Base-by-base conservation (phyloP, 2,113 vertebrate genomes). In the Pleuronectes platessa region DNA sequence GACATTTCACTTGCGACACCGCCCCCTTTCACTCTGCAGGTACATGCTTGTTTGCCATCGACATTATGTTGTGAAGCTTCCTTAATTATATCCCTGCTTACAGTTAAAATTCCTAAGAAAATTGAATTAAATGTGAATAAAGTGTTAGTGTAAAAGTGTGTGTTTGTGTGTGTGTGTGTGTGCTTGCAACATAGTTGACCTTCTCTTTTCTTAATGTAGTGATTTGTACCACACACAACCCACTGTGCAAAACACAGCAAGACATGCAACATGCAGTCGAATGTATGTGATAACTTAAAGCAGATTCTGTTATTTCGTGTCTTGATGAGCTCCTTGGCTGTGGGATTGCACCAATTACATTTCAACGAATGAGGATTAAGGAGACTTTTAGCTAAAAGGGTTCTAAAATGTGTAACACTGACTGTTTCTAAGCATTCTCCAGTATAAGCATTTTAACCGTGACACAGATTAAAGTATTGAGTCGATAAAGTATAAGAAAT, bases 341-440 rank as follows among this genome's bases (percentile, higher is more conserved):
- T 23, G 37, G 72, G 53, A 81, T 61, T 79, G 84, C 67, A 76
- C 65, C 89, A 92, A 89, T 92, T 90, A 83, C 66, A 79, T 90
- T 91, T 90, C 78, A 89, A 90, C 85, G 86, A 61, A 60, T 61
- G 18, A 64, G 85, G 90, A 94, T 93, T 92, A 93, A 78, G 76
- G 55, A 74, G 87, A 90, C 81, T 86, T 92, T 86, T 78, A 85
- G 88, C 76, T 88, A 64, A 82, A 80, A 84, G 64, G 73, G 70
- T 90, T 81, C 18, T 37, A 26, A 77, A 83, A 84, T 80, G 63
- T 62, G 37, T 63, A 88, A 79, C 78, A 71, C 73, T 84, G 67
- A 88, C 91, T 88, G 81, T 89, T 89, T 80, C 76, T 42, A 86
- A 80, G 82, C 66, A 81, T 64, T 83, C 26, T 66, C n/a, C 58